These are phyloP conservation scores for Chrysaora quinquecirrha DNA, from an alignment of 30 jellyfish, hydroid and myxozoan genomes.

Conservation along the genomic window DNA sequence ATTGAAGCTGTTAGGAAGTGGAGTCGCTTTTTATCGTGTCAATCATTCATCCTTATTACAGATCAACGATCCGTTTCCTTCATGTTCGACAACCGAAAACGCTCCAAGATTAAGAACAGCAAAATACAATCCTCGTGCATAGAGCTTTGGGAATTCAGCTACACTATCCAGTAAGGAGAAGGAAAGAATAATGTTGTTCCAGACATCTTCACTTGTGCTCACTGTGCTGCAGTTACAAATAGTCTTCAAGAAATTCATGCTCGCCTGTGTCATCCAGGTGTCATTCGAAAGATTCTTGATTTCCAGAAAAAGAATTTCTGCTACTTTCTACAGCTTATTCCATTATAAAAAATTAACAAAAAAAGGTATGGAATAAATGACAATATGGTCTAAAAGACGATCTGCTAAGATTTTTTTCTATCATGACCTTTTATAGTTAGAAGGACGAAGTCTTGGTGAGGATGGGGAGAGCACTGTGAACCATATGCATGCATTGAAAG, in stretches of 20 bases:
- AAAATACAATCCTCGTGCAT: constrained; percentile 41
- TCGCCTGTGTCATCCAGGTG: neutral
- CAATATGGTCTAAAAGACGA: too few species aligned
- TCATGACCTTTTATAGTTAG: too few species aligned
- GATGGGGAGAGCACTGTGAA: too few species aligned
- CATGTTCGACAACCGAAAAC: constrained; percentile 78
- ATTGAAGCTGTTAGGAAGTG: constrained; percentile 59
- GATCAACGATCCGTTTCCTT: constrained; percentile 69
- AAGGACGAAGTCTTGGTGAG: too few species aligned
- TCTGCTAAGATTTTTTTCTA: too few species aligned
- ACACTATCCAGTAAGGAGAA: neutral
- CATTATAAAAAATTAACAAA: too few species aligned
- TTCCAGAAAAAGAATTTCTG: neutral
- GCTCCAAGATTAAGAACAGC: constrained; percentile 65
- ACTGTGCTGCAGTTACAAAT: neutral
- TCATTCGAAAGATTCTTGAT: neutral
- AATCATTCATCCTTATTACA: constrained; percentile 40
- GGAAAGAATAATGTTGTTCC: neutral
- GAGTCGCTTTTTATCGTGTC: constrained; percentile 41
- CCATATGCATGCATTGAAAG: too few species aligned
- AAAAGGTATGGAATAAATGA: too few species aligned
- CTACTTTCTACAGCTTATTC: too few species aligned
- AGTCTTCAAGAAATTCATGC: neutral
- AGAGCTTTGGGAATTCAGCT: constrained; percentile 26
- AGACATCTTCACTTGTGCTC: neutral